Percentiles rank a stretch among this genome's conserved stretches.
phyloP scores from a whole-genome alignment of 37 sponge, comb jelly and placozoan genomes.

The Ianthella basta region DNA sequence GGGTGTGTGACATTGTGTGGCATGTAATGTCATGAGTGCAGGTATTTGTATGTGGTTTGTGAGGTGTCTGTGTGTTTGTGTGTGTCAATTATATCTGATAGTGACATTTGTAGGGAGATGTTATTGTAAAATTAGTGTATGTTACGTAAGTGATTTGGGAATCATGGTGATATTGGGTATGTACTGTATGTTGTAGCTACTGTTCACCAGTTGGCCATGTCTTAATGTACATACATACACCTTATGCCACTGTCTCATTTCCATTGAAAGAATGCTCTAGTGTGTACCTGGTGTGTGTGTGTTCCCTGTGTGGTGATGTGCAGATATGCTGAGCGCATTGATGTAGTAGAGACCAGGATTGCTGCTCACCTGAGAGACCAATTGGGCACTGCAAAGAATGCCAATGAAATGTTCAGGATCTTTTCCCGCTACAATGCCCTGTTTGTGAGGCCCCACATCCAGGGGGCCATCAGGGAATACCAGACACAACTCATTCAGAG shows the following conservation, averaged over 20 bases:
- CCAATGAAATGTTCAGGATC: constrained; percentile 99
- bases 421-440: constrained; percentile 98
- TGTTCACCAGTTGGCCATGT: neutral
- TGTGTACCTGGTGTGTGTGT: neutral
- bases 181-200: neutral
- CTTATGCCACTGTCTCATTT: neutral
- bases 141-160: no score
- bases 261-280: neutral
- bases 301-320: neutral
- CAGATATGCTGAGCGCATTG: constrained; percentile 96
- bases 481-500: constrained; percentile 98
- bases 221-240: neutral
- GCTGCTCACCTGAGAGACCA: constrained; percentile 97
- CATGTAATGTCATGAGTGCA: no score
- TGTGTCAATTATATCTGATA: no score
- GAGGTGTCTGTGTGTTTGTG: no score
- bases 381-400: constrained; percentile 98
- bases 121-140: no score
- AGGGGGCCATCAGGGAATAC: constrained; percentile 98
- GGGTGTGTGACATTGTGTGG: no score
- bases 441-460: constrained; percentile 95
- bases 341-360: constrained; percentile 96
- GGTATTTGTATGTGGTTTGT: no score
- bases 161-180: no score
- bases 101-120: no score